Conservation (phyloP, 1,140 invertebrate genomes). For the Cherax destructor region DNA sequence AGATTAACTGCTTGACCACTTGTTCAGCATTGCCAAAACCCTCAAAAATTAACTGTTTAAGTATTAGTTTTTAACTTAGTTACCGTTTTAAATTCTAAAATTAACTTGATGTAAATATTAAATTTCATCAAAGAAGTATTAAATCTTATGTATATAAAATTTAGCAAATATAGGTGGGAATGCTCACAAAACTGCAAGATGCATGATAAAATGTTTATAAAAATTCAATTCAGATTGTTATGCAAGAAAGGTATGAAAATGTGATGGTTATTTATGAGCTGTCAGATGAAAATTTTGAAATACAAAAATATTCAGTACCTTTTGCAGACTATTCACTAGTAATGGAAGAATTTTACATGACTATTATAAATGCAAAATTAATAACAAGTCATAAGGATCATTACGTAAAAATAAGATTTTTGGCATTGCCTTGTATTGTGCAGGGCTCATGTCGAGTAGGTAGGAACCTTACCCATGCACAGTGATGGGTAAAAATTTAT, state of each 20-base stretch:
- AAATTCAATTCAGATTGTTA: background rate
- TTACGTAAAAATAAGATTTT: background rate
- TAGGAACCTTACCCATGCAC: background rate
- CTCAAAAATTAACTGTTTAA: no score
- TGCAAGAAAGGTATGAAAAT: background rate
- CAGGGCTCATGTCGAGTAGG: background rate
- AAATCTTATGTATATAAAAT: background rate
- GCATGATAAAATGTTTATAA: background rate
- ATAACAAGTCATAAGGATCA: background rate
- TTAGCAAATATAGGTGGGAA: background rate
- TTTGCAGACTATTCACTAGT: slow-evolving; percentile 25
- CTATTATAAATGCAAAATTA: slow-evolving; percentile 26
- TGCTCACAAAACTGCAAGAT: background rate
- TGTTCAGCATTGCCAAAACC: no score
- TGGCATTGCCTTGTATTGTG: slow-evolving; percentile 19
- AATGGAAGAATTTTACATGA: slow-evolving; percentile 16
- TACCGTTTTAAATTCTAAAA: background rate
- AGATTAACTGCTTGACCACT: no score
- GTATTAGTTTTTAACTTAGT: background rate
- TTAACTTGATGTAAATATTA: background rate
- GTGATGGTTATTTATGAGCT: background rate
- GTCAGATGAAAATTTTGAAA: background rate
- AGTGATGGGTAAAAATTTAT: background rate
- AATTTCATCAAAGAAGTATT: background rate
- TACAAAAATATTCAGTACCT: background rate